phyloP scores from a whole-genome alignment of 1,140 invertebrate species.

The Cataglyphis hispanica region DNA sequence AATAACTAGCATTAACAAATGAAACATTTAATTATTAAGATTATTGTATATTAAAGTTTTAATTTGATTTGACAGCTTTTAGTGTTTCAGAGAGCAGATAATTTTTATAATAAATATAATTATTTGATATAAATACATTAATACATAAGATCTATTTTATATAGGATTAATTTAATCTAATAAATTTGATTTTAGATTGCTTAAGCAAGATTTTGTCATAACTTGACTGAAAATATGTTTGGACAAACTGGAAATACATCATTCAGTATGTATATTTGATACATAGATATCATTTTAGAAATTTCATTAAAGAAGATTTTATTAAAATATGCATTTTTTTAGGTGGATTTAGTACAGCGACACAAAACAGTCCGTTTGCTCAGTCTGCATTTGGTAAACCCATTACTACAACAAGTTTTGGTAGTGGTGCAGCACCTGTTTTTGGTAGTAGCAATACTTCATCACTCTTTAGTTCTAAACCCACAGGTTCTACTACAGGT shows the following conservation, averaged over 20 bases:
- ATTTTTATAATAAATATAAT: not conserved
- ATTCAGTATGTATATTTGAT: conserved; percentile 74
- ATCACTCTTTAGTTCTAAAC: conserved; percentile 88
- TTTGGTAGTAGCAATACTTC: conserved; percentile 85
- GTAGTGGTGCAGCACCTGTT: conserved; percentile 82
- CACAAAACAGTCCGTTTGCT: conserved; percentile 85
- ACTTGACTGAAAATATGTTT: conserved; percentile 75
- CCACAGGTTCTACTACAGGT: conserved; percentile 86
- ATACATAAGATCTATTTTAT: not conserved
- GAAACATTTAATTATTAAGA: not conserved
- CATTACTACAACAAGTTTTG: conserved; percentile 85
- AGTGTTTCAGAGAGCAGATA: not conserved
- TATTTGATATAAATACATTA: not conserved
- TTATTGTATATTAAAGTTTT: not conserved
- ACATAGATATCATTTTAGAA: not conserved
- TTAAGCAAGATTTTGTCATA: not conserved
- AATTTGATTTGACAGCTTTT: not conserved
- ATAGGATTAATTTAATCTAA: not conserved
- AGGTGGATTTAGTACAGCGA: conserved; percentile 81
- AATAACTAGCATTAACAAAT: not conserved
- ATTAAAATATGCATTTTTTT: conserved; percentile 2
- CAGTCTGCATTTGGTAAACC: conserved; percentile 86
- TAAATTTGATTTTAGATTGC: conserved; percentile 24
- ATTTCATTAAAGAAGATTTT: conserved; percentile 4
- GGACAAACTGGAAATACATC: conserved; percentile 79